phyloP scores from a whole-genome alignment of 2,797 vertebrate genomes.

The Petrocephalus sullivani region DNA sequence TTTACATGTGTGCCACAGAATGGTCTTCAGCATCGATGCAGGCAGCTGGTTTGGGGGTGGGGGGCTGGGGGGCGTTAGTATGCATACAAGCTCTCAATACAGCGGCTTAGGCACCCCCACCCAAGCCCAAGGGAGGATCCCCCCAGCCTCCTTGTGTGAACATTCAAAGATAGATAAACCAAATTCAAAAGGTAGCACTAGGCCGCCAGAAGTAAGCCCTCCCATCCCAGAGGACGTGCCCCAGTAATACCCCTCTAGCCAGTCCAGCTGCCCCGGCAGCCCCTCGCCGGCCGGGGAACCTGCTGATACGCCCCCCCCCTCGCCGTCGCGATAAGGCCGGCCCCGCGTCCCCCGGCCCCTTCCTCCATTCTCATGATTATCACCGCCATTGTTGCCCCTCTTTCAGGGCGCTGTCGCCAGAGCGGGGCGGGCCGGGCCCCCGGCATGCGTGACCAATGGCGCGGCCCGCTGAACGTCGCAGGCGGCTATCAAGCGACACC shows the following conservation, averaged over 20 bases:
- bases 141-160: constrained; percentile 69
- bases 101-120: constrained; percentile 35
- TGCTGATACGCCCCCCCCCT: constrained; percentile 75
- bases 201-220: constrained; percentile 29
- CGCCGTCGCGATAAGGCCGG: constrained; percentile 64
- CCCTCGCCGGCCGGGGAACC: constrained; percentile 66
- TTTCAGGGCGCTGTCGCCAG: constrained; percentile 31
- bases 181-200: constrained; percentile 30
- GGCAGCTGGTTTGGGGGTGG: background rate
- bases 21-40: background rate
- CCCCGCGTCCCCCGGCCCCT: constrained; percentile 72
- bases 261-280: constrained; percentile 48
- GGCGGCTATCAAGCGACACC: constrained; percentile 90
- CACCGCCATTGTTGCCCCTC: constrained; percentile 47
- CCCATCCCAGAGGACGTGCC: constrained; percentile 19
- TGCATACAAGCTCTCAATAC: constrained; percentile 17
- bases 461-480: constrained; percentile 92
- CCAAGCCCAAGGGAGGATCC: constrained; percentile 32
- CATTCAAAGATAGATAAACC: constrained; percentile 54
- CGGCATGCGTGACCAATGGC: constrained; percentile 97
- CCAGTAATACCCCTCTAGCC: constrained; percentile 24
- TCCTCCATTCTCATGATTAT: constrained; percentile 86
- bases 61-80: background rate
- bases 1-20: background rate
- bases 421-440: constrained; percentile 63